Conservation (phyloP, 2,797 vertebrate genomes). For the Morus bassanus region DNA sequence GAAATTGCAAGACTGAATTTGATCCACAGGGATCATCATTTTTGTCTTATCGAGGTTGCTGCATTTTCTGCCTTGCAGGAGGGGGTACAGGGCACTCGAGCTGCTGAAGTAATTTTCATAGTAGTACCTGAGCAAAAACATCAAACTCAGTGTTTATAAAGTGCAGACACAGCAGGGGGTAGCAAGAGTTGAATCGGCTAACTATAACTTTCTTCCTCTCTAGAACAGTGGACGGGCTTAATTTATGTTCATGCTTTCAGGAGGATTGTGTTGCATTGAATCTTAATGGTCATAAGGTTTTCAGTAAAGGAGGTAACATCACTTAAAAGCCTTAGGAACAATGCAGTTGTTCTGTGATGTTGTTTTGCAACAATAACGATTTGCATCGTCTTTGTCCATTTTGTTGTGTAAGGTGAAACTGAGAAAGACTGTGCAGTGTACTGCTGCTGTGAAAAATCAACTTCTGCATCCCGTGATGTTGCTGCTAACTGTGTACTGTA, state of each 20-base stretch:
- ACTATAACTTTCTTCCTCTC: neutral
- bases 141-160: neutral
- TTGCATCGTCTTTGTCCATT: neutral
- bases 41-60: neutral
- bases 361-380: neutral
- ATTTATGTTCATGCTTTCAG: fast-evolving
- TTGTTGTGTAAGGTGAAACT: neutral
- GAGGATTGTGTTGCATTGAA: neutral
- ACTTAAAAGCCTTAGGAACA: neutral
- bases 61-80: fast-evolving
- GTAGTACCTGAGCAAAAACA: neutral
- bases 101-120: neutral
- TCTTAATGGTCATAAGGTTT: neutral
- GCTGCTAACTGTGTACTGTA: too few species aligned
- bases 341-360: neutral
- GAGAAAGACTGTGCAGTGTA: neutral
- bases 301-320: too few species aligned
- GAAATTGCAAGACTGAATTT: neutral
- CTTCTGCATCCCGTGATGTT: fast-evolving
- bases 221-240: too few species aligned
- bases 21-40: fast-evolving
- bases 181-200: neutral
- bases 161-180: fast-evolving
- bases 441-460: neutral
- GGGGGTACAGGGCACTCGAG: neutral